phyloP scores from a whole-genome alignment of 2,888 invertebrate species.

The Epinotia demarniana region DNA sequence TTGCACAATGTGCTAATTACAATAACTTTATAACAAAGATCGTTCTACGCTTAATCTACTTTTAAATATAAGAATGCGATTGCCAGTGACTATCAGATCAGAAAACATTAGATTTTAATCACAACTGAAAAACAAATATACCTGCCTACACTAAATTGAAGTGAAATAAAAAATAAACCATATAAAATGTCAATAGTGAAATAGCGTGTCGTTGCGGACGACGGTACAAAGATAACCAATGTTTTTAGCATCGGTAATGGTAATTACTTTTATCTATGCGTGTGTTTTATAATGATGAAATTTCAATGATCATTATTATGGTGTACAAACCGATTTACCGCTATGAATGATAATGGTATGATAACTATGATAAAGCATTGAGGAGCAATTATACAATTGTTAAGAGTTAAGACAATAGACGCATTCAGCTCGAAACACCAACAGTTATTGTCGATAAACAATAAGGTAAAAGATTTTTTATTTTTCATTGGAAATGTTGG shows the following conservation, averaged over 20 bases:
- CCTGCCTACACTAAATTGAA: too few species aligned
- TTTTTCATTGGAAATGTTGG: slow-evolving; percentile 4
- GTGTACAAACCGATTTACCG: slow-evolving; percentile 42
- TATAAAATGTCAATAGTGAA: slow-evolving; percentile 18
- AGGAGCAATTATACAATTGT: slow-evolving; percentile 45
- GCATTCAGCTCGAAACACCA: slow-evolving; percentile 37
- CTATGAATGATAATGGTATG: slow-evolving; percentile 44
- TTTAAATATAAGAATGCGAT: slow-evolving; percentile 1
- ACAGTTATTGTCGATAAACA: slow-evolving; percentile 45
- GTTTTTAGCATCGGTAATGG: slow-evolving; percentile 10
- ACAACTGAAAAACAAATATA: too few species aligned
- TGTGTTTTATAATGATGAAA: slow-evolving; percentile 27
- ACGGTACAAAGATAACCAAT: slow-evolving; percentile 28
- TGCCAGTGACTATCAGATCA: background rate
- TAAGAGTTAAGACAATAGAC: slow-evolving; percentile 46
- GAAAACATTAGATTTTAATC: background rate
- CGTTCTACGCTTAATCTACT: slow-evolving; percentile 11
- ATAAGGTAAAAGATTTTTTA: slow-evolving; percentile 31
- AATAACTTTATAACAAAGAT: background rate
- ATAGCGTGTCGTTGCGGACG: slow-evolving; percentile 20
- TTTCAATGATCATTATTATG: slow-evolving; percentile 40
- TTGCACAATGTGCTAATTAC: slow-evolving; percentile 34
- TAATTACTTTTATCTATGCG: slow-evolving; percentile 14
- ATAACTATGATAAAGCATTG: slow-evolving; percentile 27
- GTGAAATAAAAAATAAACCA: background rate